Conservation (phyloP, 2,113 vertebrate genomes). For the Gobio gobio region DNA sequence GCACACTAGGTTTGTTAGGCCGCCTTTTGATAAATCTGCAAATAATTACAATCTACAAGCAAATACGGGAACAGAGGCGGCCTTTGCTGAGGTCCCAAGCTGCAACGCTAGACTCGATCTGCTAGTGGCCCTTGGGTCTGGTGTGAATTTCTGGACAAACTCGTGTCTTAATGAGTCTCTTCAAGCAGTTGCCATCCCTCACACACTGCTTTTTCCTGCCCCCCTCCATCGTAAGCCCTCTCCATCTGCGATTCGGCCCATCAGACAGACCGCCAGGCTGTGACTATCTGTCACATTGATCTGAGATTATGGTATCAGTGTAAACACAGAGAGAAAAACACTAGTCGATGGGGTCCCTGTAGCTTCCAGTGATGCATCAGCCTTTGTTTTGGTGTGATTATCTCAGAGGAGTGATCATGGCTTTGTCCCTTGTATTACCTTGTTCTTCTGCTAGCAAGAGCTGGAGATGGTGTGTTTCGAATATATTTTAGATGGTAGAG, state of each 20-base stretch:
- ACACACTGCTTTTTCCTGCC: neutral
- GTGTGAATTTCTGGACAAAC: constrained; percentile 30
- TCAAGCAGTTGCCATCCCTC: constrained; percentile 30
- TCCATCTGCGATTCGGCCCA: constrained; percentile 24
- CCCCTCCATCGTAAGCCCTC: neutral
- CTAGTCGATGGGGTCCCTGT: constrained; percentile 44
- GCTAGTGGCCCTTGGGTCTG: neutral
- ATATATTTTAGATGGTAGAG: neutral
- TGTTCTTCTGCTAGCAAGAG: constrained; percentile 17
- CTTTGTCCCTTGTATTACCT: constrained; percentile 20
- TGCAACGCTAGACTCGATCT: neutral
- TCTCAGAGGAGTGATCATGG: constrained; percentile 28
- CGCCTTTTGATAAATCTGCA: constrained; percentile 53
- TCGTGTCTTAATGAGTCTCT: constrained; percentile 48
- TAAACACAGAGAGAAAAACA: constrained; percentile 45
- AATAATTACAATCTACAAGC: constrained; percentile 62
- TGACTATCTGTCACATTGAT: constrained; percentile 52
- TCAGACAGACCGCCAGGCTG: constrained; percentile 23
- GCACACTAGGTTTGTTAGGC: constrained; percentile 16
- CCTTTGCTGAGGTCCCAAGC: constrained; percentile 12
- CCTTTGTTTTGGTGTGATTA: constrained; percentile 32
- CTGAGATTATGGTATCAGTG: constrained; percentile 56
- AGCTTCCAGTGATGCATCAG: constrained; percentile 37
- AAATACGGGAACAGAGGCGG: constrained; percentile 40
- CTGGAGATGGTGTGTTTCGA: constrained; percentile 3